Percentiles rank a stretch among this genome's conserved stretches.
Evolutionary conservation across 2,888 invertebrate genomes (phyloP).

Genomic region (Coenonympha arcania): DNA sequence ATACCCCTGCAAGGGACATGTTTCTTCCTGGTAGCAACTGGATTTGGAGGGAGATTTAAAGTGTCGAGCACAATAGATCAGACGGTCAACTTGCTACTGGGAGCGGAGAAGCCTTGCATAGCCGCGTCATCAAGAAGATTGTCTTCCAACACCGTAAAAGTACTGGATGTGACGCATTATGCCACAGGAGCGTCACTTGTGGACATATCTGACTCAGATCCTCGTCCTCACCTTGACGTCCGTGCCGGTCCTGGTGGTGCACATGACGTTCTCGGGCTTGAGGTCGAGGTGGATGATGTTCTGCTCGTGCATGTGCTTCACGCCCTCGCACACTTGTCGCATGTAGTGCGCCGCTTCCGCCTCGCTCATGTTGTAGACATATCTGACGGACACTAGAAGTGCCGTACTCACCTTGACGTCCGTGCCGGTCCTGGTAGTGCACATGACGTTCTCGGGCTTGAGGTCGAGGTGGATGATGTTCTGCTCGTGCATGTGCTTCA

Average conservation of each 20-base stretch:
- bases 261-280: slow-evolving; percentile 99
- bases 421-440: slow-evolving; percentile 94
- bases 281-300: slow-evolving; percentile 98
- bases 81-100: no score
- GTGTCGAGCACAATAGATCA: no score
- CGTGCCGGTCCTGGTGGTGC: slow-evolving; percentile 94
- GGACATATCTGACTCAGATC: no score
- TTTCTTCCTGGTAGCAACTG: no score
- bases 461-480: slow-evolving; percentile 98
- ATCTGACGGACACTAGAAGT: no score
- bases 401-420: slow-evolving; percentile 90
- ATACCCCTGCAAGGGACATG: no score
- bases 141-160: no score
- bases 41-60: no score
- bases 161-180: no score
- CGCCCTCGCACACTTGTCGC: slow-evolving; percentile 97
- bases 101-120: no score
- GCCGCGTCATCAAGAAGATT: no score
- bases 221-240: slow-evolving; percentile 90
- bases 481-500: slow-evolving; percentile 99
- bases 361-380: slow-evolving; percentile 99
- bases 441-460: slow-evolving; percentile 99
- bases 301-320: slow-evolving; percentile 99
- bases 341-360: slow-evolving; percentile 99
- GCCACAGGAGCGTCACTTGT: no score